Base-by-base conservation (phyloP, 2,113 vertebrate species). In the Anguilla rostrata region DNA sequence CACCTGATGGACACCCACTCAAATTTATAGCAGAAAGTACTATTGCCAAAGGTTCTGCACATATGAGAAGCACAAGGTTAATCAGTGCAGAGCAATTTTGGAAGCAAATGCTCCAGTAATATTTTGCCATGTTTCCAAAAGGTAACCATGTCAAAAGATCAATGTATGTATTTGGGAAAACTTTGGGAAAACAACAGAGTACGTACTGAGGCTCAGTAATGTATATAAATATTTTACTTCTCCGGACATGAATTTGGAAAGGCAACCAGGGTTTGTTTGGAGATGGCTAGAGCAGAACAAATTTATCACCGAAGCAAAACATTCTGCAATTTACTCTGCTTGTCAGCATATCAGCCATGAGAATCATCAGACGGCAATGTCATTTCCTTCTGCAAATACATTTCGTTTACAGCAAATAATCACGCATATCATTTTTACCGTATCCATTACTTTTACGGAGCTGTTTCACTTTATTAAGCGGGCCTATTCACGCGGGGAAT, bases 391-490 rank as follows among this genome's bases (percentile, higher is more conserved):
- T 88, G 46, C 18, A 81, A 79, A 83, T 75, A 49, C 40, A 46
- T 43, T 82, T 41, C 40, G 84, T 88, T 88, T 84, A 84, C 75
- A 85, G 78, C 22, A 86, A 60, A 84, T 86, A 78, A 56, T n/a
- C 15, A 78, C 56, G 26, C 39, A n/a, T 57, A 49, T 80, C 53
- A 83, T 57, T 39, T 83, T 75, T 85, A 78, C 40, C 29, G 15
- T 41, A 78, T 56, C 80, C 57, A 53, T 81, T 56, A 71, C 53
- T 81, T 46, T 40, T 75, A n/a, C n/a, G 22, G 63, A 39, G n/a
- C 40, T n/a, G 26, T n/a, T 46, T 39, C 16, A 82, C 63, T 41
- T 63, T 46, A 81, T 15, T 56, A n/a, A 78, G 14, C 66, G 39
- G 84, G 78, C 20, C 57, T 40, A 16, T 39, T 26, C 75, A 57